Base-by-base conservation (phyloP, 2,113 vertebrate species). In the Alces alces region DNA sequence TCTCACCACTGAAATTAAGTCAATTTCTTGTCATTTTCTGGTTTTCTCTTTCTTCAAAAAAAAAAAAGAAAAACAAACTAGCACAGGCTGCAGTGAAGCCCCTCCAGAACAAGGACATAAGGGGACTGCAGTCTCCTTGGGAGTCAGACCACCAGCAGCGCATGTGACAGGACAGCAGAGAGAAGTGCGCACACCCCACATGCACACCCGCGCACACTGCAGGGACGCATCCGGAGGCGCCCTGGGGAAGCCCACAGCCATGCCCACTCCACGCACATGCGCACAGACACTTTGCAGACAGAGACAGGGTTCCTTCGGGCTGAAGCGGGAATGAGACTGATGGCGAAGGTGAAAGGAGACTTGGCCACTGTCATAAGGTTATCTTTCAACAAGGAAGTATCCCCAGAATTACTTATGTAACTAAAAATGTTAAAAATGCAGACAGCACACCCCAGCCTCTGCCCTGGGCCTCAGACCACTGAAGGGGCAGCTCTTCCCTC, bases 251-350 rank as follows among this genome's bases (percentile, higher is more conserved):
- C 30, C 58, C 76, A 36, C 43, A 78, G 36, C 36, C 47, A 39
- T 7, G 61, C 1, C 25, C 36, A 10, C 4, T 50, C 43, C 0
- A 10, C 25, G 55, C n/a, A 28, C 2, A 1, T 1, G 10, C 0
- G 15, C 14, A 23, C 3, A 47, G 15, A 50, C 15, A 25, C n/a
- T 17, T 0, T 2, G 21, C 39, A 14, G 70, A n/a, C 50, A 70
- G 27, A 0, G 3, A 45, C 15, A 4, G 28, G 16, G 17, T 2
- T 3, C 8, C 73, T 43, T 13, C 0, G 0, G 21, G 50, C 17
- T 30, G 33, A 39, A 45, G 28, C 8, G 54, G 92, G 61, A 36
- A 23, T 5, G 5, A 0, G 25, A 50, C 0, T 66, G 47, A 28
- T 1, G 7, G 45, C 9, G 2, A 84, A 23, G 50, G 45, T 43